Evolutionary conservation across 2,888 invertebrate species (phyloP), one percentile per base, ranked within the genome.

Genomic region (Drosophila sordidula): DNA sequence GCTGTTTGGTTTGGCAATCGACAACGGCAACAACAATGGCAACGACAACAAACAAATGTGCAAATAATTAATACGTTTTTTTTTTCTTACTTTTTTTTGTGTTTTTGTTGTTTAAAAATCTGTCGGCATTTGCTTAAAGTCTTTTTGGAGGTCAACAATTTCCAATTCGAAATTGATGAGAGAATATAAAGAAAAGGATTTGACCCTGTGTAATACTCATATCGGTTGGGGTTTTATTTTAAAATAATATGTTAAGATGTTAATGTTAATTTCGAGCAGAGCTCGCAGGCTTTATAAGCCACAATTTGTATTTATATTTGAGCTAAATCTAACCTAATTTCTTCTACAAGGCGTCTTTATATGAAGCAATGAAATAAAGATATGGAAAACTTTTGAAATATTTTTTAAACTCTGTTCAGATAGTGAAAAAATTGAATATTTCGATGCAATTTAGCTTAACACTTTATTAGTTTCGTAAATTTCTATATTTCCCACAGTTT

Each of bases 11-110:
- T 82, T 80, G 64, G 73, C 65, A 80, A 66, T 68, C 50, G 12
- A 34, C 32, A 54, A 16, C 25, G 44, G 14, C n/a, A 16, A 41
- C 58, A 57, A 69, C 58, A 57, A 69, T 47, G 54, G 52, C 44
- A 41, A n/a, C 42, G 55, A 50, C 34, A 61, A 57, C 62, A 78
- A 47, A 29, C 47, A 66, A 74, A 80, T 78, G 84, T 80, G 75
- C 68, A 78, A 82, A 83, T 84, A 78, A 74, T 78, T 74, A 78
- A 76, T 67, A 69, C 57, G 51, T 25, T 63, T 50, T 66, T 73
- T 42, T 25, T 52, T 39, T n/a, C n/a, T n/a, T n/a, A n/a, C n/a
- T 63, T 50, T 66, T 73, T 42, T 25, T 52, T 39, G 34, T 61
- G 32, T 46, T 34, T 8, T 16, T n/a, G n/a, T 12, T 36, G 38